Evolutionary conservation across 2,113 vertebrate species (phyloP).

Genomic region (Malurus cyaneus): DNA sequence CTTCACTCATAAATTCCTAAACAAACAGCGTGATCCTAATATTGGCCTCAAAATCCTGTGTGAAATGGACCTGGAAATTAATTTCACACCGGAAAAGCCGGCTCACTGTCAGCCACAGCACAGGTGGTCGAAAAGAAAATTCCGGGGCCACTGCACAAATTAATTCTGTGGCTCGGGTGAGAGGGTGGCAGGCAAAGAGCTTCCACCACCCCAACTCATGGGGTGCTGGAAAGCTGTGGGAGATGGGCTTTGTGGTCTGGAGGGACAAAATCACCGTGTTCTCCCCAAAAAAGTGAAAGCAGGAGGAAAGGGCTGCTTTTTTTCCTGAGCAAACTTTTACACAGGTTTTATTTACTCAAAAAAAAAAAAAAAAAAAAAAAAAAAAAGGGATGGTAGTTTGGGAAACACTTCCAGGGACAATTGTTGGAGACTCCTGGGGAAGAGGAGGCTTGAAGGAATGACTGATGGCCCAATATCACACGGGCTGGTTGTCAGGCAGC

Average conservation of each 20-base stretch:
- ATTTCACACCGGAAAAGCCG: slow-evolving; percentile 11
- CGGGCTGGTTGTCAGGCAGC: neutral
- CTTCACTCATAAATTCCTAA: neutral
- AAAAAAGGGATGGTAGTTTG: too few species aligned
- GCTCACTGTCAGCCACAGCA: neutral
- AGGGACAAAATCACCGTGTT: fast-evolving
- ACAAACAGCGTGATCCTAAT: neutral
- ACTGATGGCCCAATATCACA: neutral
- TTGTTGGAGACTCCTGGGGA: neutral
- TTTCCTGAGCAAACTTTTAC: neutral
- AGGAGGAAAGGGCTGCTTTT: fast-evolving
- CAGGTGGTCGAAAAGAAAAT: neutral
- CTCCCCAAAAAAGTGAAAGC: neutral
- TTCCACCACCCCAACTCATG: fast-evolving
- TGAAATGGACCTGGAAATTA: slow-evolving; percentile 66
- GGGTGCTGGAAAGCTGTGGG: neutral
- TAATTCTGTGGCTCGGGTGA: neutral
- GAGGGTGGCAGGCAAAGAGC: neutral
- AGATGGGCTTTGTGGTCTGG: too few species aligned
- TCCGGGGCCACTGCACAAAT: neutral
- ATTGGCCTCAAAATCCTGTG: slow-evolving; percentile 43
- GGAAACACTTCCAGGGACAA: neutral
- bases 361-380: neutral
- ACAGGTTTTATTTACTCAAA: neutral
- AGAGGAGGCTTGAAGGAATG: neutral